Conservation (phyloP, 2,797 vertebrate species). For the Labroides dimidiatus region DNA sequence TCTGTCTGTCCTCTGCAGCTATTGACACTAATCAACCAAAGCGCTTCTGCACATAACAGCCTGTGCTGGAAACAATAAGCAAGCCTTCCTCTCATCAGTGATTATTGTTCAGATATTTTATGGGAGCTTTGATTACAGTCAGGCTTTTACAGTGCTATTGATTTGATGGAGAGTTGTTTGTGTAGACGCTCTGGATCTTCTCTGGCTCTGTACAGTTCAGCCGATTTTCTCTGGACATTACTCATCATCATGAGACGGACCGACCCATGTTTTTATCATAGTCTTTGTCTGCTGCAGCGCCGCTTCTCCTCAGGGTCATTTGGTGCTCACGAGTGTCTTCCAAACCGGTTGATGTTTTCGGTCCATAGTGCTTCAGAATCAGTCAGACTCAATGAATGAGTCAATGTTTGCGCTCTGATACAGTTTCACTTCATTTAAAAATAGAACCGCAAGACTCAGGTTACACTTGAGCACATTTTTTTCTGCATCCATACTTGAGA, state of each 20-base stretch:
- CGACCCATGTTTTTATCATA: constrained; percentile 46
- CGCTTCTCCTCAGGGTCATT: constrained; percentile 2
- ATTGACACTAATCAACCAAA: constrained; percentile 52
- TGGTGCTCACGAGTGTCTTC: background rate
- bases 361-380: constrained; percentile 14
- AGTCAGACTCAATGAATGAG: constrained; percentile 17
- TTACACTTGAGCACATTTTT: background rate
- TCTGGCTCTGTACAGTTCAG: constrained; percentile 27
- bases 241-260: constrained; percentile 41
- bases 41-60: constrained; percentile 34
- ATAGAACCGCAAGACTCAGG: constrained; percentile 1
- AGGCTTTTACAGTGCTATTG: constrained; percentile 52
- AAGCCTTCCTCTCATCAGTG: constrained; percentile 24
- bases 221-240: constrained; percentile 35
- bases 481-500: background rate
- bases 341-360: background rate
- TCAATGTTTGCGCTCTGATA: constrained; percentile 32
- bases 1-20: constrained; percentile 58
- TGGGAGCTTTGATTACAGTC: constrained; percentile 49
- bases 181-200: constrained; percentile 53
- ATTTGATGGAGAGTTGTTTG: constrained; percentile 61
- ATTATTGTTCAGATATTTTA: constrained; percentile 57
- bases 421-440: constrained; percentile 32
- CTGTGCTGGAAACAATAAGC: constrained; percentile 41
- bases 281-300: constrained; percentile 23